These are phyloP conservation scores for Paelopatides confundens DNA, from an alignment of 53 echinoderm and acorn worm species.

Conservation along the genomic window DNA sequence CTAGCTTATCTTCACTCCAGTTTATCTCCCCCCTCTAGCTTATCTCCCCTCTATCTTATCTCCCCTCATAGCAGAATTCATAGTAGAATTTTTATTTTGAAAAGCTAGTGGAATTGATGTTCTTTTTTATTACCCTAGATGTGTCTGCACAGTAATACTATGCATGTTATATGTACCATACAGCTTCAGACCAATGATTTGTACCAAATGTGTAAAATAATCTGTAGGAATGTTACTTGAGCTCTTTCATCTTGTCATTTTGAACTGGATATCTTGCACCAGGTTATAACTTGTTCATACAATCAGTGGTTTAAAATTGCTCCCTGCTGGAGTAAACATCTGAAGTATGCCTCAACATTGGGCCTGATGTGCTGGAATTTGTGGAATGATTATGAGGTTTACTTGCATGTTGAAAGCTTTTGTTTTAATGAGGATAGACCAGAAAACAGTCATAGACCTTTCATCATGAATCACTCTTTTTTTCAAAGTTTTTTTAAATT, in stretches of 20 bases:
- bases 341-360: slow-evolving; percentile 13
- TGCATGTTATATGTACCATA: no score
- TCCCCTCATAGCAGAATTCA: no score
- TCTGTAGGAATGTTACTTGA: background rate
- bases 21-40: no score
- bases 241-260: background rate
- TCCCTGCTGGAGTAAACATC: slow-evolving; percentile 32
- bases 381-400: slow-evolving; percentile 4
- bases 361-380: slow-evolving; percentile 14
- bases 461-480: background rate
- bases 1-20: no score
- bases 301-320: slow-evolving; percentile 9
- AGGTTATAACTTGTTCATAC: background rate
- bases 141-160: no score
- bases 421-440: background rate
- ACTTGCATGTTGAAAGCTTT: background rate
- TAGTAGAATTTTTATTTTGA: no score
- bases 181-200: no score
- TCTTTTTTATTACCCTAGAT: no score
- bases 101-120: no score
- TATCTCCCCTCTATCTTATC: no score
- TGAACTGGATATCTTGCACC: background rate
- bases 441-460: background rate
- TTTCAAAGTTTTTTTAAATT: background rate
- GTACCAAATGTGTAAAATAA: background rate